Percentiles rank a stretch among this genome's conserved stretches.
phyloP scores from a whole-genome alignment of 2,113 vertebrate genomes.

The Thryonomys swinderianus region DNA sequence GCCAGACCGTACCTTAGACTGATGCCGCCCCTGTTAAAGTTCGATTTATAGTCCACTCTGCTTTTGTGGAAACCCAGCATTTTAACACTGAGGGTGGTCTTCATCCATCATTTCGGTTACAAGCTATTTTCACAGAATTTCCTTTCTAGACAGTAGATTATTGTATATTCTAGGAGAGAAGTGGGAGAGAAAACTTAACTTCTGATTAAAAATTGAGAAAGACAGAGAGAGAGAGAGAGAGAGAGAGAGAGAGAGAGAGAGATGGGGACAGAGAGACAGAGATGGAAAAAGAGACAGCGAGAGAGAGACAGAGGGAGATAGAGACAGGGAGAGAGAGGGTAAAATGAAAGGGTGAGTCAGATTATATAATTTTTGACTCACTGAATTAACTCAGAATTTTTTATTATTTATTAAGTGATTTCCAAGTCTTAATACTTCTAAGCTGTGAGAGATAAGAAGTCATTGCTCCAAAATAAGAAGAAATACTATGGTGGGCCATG shows the following conservation, averaged over 20 bases:
- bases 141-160: constrained; percentile 63
- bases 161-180: background rate
- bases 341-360: constrained; percentile 1
- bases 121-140: constrained; percentile 66
- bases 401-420: constrained; percentile 34
- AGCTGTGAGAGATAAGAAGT: constrained; percentile 21
- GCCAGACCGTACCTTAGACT: background rate
- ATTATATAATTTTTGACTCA: constrained; percentile 8
- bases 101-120: constrained; percentile 59
- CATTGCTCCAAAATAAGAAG: background rate
- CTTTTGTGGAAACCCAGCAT: constrained; percentile 46
- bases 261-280: too few relatives aligned
- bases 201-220: background rate
- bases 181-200: background rate
- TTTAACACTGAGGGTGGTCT: constrained; percentile 58
- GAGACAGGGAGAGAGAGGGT: background rate
- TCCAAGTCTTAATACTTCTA: constrained; percentile 30
- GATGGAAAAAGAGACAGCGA: too few relatives aligned
- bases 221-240: background rate
- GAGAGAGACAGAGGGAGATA: background rate
- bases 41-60: constrained; percentile 24
- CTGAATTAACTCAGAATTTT: constrained; percentile 41
- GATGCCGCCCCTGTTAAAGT: constrained; percentile 51
- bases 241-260: background rate
- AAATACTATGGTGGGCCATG: background rate